Evolutionary conservation across 1,140 invertebrate genomes (phyloP).

Genomic region (Cephus cinctus): DNA sequence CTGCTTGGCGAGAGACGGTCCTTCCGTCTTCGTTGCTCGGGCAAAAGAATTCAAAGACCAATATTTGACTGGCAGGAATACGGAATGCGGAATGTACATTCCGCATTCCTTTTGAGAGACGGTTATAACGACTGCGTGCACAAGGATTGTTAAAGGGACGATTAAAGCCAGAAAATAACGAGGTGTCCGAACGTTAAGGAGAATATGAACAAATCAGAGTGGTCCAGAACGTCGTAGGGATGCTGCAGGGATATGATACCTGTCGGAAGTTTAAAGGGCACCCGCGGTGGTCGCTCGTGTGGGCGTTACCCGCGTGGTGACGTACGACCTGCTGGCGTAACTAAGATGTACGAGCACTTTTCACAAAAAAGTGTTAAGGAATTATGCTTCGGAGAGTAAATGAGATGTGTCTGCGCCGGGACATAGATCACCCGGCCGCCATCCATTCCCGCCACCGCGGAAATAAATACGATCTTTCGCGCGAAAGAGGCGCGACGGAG

Average conservation of each 20-base stretch:
- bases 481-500: too few relatives aligned
- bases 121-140: background rate
- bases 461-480: conserved; percentile 49
- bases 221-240: too few relatives aligned
- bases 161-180: background rate
- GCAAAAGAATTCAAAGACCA: too few relatives aligned
- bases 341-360: conserved; percentile 50
- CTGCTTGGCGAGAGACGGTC: too few relatives aligned
- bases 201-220: too few relatives aligned
- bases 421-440: conserved; percentile 49
- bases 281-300: conserved; percentile 20
- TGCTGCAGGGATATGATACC: too few relatives aligned
- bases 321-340: conserved; percentile 37
- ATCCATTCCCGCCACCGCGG: conserved; percentile 46
- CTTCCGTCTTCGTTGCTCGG: too few relatives aligned
- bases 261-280: background rate
- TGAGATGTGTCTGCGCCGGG: conserved; percentile 51
- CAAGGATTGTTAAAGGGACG: background rate
- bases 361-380: conserved; percentile 52
- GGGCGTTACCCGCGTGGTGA: conserved; percentile 24
- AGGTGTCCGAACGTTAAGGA: background rate
- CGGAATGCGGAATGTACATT: too few relatives aligned
- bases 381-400: conserved; percentile 52
- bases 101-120: too few relatives aligned
- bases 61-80: too few relatives aligned